Evolutionary conservation across 1,140 invertebrate genomes (phyloP).

Genomic region (Heliconius hermathena): DNA sequence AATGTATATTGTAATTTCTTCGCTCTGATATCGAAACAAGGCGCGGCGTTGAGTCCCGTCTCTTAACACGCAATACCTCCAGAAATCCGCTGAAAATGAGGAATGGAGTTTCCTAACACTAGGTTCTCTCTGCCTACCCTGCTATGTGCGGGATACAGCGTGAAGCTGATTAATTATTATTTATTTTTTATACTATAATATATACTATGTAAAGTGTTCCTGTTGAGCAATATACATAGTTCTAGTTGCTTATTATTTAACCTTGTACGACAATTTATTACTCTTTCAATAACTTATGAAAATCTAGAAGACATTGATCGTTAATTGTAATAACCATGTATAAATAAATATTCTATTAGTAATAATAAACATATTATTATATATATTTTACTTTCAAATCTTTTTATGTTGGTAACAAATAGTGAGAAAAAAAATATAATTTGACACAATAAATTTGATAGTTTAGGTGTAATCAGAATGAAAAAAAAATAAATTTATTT

Average conservation of each 20-base stretch:
- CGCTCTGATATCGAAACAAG: too few species aligned
- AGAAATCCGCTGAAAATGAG: too few species aligned
- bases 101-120: too few species aligned
- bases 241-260: background rate
- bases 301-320: slow-evolving; percentile 5
- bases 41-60: too few species aligned
- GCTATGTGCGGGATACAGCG: too few species aligned
- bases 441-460: background rate
- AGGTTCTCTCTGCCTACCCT: too few species aligned
- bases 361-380: background rate
- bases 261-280: slow-evolving; percentile 4
- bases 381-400: background rate
- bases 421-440: background rate
- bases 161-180: too few species aligned
- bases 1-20: too few species aligned
- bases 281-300: slow-evolving; percentile 7
- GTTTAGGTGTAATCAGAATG: background rate
- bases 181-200: background rate
- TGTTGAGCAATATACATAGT: background rate
- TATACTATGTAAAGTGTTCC: background rate
- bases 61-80: too few species aligned
- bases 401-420: background rate
- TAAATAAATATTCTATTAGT: slow-evolving; percentile 2
- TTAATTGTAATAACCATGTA: slow-evolving; percentile 8
- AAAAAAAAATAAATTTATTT: too few species aligned